phyloP scores from a whole-genome alignment of 2,888 invertebrate genomes.

The Ophion ellenae region DNA sequence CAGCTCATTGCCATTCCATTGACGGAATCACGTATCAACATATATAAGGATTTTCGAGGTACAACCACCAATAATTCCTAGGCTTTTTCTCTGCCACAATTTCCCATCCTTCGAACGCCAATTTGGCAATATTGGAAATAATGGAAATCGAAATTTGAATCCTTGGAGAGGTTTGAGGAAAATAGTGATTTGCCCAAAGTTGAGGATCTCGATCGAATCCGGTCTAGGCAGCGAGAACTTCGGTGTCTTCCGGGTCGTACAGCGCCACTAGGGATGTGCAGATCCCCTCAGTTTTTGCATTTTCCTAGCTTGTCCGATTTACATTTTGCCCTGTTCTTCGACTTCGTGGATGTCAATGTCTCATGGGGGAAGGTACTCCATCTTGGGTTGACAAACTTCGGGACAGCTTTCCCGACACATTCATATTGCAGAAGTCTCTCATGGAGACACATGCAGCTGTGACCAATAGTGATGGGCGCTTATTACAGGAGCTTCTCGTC shows the following conservation, averaged over 20 bases:
- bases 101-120: neutral
- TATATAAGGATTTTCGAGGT: neutral
- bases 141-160: no score
- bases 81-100: neutral
- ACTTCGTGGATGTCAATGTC: neutral
- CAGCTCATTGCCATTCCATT: conserved; percentile 53
- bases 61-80: conserved; percentile 1
- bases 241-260: no score
- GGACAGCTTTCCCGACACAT: conserved; percentile 23
- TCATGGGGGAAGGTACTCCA: neutral
- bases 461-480: conserved; percentile 4
- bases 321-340: conserved; percentile 1
- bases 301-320: neutral
- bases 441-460: conserved; percentile 27
- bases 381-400: conserved; percentile 41
- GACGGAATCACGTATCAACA: conserved; percentile 37
- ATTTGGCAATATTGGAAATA: no score
- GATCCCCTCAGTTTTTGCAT: neutral
- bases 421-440: conserved; percentile 14
- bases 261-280: neutral
- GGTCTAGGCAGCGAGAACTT: no score
- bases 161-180: no score
- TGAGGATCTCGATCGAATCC: no score
- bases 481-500: neutral
- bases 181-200: no score